These are phyloP conservation scores for Larimichthys polyactis DNA, from an alignment of 2,113 vertebrate genomes.

Conservation along the genomic window DNA sequence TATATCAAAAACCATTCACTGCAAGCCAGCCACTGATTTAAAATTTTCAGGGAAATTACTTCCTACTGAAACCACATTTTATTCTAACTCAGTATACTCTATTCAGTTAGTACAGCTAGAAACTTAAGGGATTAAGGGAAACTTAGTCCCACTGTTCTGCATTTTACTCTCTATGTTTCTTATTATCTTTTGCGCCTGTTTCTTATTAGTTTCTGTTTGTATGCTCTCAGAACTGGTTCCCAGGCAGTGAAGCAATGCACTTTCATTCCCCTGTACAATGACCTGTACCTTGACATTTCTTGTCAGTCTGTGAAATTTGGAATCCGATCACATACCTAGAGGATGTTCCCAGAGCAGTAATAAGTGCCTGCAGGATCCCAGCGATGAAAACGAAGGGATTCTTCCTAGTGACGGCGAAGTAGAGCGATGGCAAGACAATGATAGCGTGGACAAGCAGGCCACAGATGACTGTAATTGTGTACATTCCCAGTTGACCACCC, in stretches of 20 bases:
- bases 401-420: slow-evolving; percentile 93
- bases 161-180: neutral
- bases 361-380: slow-evolving; percentile 94
- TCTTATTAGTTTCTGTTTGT: neutral
- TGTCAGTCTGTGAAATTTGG: neutral
- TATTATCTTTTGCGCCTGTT: neutral
- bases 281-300: neutral
- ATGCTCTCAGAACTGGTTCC: no score
- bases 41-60: neutral
- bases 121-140: neutral
- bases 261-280: neutral
- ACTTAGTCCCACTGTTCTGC: neutral
- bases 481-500: slow-evolving; percentile 97
- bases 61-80: neutral
- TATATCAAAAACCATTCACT: no score
- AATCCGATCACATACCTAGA: slow-evolving; percentile 87
- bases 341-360: slow-evolving; percentile 96
- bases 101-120: neutral
- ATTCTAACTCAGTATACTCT: neutral
- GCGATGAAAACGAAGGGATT: slow-evolving; percentile 94
- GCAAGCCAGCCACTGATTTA: no score
- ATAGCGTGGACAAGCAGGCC: slow-evolving; percentile 92
- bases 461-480: slow-evolving; percentile 93
- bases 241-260: no score
- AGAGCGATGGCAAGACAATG: slow-evolving; percentile 91